These are phyloP conservation scores for Lymantria dispar DNA, from an alignment of 2,888 invertebrate genomes.

Conservation along the genomic window DNA sequence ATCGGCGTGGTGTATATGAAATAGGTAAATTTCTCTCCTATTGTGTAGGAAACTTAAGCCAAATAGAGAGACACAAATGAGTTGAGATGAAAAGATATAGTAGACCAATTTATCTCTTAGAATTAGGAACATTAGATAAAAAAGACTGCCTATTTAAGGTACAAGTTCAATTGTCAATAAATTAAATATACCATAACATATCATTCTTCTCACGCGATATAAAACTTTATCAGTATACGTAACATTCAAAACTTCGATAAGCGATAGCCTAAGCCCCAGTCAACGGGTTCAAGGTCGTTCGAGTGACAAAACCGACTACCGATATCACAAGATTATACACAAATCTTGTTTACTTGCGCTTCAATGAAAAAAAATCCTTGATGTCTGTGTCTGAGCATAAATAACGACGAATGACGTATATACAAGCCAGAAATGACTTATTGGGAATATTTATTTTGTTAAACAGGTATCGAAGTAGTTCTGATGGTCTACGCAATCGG, in stretches of 20 bases:
- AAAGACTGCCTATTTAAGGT: too few species aligned
- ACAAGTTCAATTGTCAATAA: too few species aligned
- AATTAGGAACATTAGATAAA: too few species aligned
- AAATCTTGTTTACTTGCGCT: background rate
- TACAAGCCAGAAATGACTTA: background rate
- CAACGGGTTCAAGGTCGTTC: constrained; percentile 26
- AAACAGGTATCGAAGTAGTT: too few species aligned
- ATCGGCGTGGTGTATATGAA: too few species aligned
- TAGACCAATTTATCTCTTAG: too few species aligned
- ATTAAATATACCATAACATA: background rate
- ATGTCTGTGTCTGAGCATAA: background rate
- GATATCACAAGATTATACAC: background rate
- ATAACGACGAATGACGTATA: background rate
- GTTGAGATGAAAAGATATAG: too few species aligned
- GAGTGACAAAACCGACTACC: constrained; percentile 10
- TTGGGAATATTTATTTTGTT: too few species aligned
- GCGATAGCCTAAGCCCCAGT: constrained; percentile 7
- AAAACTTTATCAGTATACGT: background rate
- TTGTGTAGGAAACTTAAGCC: too few species aligned
- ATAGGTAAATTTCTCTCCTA: too few species aligned
- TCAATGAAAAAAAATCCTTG: background rate
- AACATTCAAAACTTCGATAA: constrained; percentile 11
- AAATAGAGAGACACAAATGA: too few species aligned
- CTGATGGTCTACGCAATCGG: too few species aligned
- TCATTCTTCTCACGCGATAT: background rate